phyloP scores from a whole-genome alignment of 2,797 vertebrate genomes.

The Naso thynnoides region DNA sequence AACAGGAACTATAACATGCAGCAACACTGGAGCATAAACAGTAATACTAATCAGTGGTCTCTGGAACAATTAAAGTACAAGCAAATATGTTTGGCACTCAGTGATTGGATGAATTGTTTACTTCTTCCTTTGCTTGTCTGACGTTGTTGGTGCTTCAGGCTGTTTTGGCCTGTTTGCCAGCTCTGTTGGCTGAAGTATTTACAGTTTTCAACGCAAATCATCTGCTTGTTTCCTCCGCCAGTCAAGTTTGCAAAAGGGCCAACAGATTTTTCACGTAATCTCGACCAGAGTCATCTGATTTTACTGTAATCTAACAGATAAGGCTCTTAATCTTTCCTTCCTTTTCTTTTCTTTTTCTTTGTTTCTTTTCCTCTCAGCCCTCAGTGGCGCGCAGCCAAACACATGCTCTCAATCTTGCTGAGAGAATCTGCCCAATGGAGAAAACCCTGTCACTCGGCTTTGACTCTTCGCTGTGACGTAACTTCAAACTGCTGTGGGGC shows the following conservation, averaged over 20 bases:
- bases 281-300: conserved; percentile 38
- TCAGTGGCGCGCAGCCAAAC: conserved; percentile 23
- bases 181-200: conserved; percentile 25
- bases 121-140: conserved; percentile 12
- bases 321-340: conserved; percentile 35
- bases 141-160: neutral
- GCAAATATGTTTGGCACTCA: neutral
- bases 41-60: neutral
- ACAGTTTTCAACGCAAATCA: conserved; percentile 31
- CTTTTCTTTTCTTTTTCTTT: conserved; percentile 20
- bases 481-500: conserved; percentile 30
- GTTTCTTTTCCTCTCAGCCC: conserved; percentile 20
- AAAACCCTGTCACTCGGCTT: conserved; percentile 35
- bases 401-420: conserved; percentile 44
- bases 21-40: neutral
- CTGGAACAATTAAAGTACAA: neutral
- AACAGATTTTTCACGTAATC: conserved; percentile 65
- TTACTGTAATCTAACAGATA: conserved; percentile 23
- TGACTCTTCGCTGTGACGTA: conserved; percentile 53
- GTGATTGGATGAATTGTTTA: conserved; percentile 3
- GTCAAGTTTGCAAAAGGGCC: conserved; percentile 16
- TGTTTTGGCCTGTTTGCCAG: conserved; percentile 34
- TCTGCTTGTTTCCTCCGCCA: conserved; percentile 39
- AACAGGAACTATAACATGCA: too few species aligned
- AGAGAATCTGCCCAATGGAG: neutral